Conservation (phyloP, 1,140 invertebrate species). For the Monomorium pharaonis region DNA sequence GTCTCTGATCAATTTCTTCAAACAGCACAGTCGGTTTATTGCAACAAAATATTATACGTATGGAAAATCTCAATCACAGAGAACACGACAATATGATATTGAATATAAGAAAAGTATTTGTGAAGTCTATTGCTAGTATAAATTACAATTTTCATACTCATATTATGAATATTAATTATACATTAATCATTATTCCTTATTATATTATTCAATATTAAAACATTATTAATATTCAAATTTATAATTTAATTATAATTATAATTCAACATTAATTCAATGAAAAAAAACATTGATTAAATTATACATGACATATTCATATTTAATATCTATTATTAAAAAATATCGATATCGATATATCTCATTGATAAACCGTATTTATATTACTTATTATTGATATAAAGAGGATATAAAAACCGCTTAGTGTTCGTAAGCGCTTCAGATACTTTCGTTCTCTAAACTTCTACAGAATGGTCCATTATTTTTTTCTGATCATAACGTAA, state of each 20-base stretch:
- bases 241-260: slow-evolving; percentile 17
- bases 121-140: not conserved
- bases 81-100: not conserved
- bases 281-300: slow-evolving; percentile 18
- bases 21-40: not conserved
- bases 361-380: slow-evolving; percentile 8
- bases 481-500: not conserved
- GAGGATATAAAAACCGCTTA: not conserved
- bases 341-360: slow-evolving; percentile 16
- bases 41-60: slow-evolving; percentile 21
- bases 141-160: not conserved
- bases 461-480: not conserved
- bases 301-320: slow-evolving; percentile 10
- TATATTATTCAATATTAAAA: slow-evolving; percentile 12
- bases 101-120: not conserved
- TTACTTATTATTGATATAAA: slow-evolving; percentile 36
- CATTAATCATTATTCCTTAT: not conserved
- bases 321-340: slow-evolving; percentile 32
- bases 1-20: slow-evolving; percentile 36
- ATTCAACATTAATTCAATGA: slow-evolving; percentile 24
- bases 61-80: not conserved
- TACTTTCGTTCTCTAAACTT: not conserved
- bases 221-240: slow-evolving; percentile 26
- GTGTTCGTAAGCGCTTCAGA: not conserved
- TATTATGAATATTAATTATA: not conserved